These are phyloP conservation scores for Simalia tracyae DNA, from an alignment of 2,797 vertebrate species.

Conservation along the genomic window DNA sequence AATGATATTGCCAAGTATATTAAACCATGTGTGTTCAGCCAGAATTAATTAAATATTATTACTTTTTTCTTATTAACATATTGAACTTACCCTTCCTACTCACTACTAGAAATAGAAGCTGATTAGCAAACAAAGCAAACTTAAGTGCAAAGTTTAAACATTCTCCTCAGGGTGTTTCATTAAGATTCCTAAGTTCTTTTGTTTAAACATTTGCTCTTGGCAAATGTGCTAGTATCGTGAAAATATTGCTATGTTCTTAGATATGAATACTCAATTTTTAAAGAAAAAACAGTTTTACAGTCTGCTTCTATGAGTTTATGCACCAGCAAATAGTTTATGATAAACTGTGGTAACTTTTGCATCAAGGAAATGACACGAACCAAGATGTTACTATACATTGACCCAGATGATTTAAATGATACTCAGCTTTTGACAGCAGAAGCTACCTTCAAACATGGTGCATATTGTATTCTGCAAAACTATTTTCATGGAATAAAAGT, in stretches of 20 bases:
- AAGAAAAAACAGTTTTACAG: conserved; percentile 67
- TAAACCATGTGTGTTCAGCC: conserved; percentile 84
- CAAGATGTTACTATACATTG: background rate
- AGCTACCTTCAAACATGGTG: too few relatives aligned
- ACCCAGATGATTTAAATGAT: background rate
- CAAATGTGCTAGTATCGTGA: conserved; percentile 78
- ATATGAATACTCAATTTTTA: conserved; percentile 68
- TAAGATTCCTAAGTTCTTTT: conserved; percentile 78
- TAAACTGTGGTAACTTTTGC: background rate
- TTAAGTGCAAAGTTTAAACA: conserved; percentile 82
- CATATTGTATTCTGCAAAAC: background rate
- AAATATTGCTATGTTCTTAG: conserved; percentile 79
- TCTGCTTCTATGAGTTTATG: conserved; percentile 59
- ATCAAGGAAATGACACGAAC: background rate
- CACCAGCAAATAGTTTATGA: conserved; percentile 39
- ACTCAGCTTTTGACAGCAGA: background rate
- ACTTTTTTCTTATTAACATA: conserved; percentile 84
- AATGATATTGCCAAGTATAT: conserved; percentile 83
- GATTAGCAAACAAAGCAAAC: conserved; percentile 81
- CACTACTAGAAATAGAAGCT: conserved; percentile 77
- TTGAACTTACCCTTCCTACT: conserved; percentile 77
- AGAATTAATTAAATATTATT: conserved; percentile 87
- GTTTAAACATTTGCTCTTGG: conserved; percentile 82
- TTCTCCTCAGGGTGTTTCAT: conserved; percentile 79
- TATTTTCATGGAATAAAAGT: background rate